These are phyloP conservation scores for Brevipalpus yothersi DNA, from an alignment of 1,140 invertebrate species.

Conservation along the genomic window DNA sequence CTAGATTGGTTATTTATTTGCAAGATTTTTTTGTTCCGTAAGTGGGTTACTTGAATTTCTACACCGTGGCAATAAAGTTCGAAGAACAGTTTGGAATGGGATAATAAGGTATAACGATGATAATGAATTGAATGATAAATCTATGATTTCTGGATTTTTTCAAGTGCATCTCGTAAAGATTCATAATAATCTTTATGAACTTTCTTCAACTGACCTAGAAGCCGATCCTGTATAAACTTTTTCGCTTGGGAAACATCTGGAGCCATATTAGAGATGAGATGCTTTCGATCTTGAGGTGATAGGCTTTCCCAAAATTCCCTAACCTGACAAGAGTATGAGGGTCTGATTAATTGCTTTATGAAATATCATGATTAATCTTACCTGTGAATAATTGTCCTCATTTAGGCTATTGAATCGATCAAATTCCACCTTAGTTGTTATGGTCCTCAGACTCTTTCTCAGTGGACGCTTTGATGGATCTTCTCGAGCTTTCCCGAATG, in stretches of 20 bases:
- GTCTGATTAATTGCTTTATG: background rate
- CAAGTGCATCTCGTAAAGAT: background rate
- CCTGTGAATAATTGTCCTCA: constrained; percentile 75
- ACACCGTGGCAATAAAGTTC: too few relatives aligned
- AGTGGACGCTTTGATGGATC: constrained; percentile 8
- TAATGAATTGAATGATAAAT: too few relatives aligned
- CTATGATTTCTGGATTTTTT: background rate
- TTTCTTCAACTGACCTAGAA: constrained; percentile 22
- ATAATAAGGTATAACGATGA: too few relatives aligned
- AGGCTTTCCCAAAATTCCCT: constrained; percentile 49
- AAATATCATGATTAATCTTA: constrained; percentile 13
- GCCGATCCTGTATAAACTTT: constrained; percentile 45
- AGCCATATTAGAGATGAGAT: constrained; percentile 55
- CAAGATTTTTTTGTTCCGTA: too few relatives aligned
- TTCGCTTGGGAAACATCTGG: constrained; percentile 45
- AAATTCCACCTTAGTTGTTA: constrained; percentile 1
- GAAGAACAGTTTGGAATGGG: too few relatives aligned
- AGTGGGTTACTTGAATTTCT: too few relatives aligned
- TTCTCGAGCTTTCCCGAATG: constrained; percentile 30
- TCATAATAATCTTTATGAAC: constrained; percentile 19
- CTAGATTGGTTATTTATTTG: too few relatives aligned
- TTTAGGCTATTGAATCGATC: constrained; percentile 48
- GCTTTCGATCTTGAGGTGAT: constrained; percentile 36
- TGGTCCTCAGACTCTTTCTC: background rate
- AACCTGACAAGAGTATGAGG: constrained; percentile 30